Evolutionary conservation across 2,797 vertebrate species (phyloP).

Genomic region (Sphenodon punctatus): DNA sequence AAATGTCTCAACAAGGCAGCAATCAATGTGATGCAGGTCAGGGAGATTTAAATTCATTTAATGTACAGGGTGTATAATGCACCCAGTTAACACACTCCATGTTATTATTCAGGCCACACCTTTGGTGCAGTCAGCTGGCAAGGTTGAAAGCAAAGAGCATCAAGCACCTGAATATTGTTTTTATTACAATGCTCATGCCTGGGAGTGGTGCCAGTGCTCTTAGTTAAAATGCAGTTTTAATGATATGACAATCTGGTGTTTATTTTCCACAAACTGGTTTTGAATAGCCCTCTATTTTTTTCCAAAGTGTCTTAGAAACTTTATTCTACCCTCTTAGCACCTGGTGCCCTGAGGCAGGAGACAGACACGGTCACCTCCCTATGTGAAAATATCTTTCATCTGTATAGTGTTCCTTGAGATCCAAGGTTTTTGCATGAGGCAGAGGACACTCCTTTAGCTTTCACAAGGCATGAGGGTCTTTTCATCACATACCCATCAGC

Average conservation of each 20-base stretch:
- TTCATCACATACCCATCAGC: neutral
- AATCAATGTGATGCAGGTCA: accelerated
- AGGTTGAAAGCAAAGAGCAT: neutral
- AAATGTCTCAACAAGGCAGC: accelerated
- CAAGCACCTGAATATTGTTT: neutral
- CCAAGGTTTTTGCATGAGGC: neutral
- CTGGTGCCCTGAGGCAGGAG: neutral
- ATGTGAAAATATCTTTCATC: neutral
- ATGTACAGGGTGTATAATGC: accelerated
- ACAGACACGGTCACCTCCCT: neutral
- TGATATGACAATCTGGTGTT: too few species aligned
- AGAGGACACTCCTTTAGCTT: neutral
- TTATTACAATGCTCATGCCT: neutral
- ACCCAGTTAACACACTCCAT: neutral
- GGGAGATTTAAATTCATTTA: neutral
- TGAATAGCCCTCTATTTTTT: neutral
- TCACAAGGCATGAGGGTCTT: too few species aligned
- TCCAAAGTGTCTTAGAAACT: neutral
- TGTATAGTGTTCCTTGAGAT: neutral
- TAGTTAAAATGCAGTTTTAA: neutral
- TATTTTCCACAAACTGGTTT: too few species aligned
- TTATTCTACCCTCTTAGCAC: neutral
- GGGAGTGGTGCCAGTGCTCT: neutral
- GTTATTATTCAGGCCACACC: neutral
- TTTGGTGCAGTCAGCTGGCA: neutral